Evolutionary conservation across 2,113 vertebrate genomes (phyloP).

Genomic region (Mesitornis unicolor): DNA sequence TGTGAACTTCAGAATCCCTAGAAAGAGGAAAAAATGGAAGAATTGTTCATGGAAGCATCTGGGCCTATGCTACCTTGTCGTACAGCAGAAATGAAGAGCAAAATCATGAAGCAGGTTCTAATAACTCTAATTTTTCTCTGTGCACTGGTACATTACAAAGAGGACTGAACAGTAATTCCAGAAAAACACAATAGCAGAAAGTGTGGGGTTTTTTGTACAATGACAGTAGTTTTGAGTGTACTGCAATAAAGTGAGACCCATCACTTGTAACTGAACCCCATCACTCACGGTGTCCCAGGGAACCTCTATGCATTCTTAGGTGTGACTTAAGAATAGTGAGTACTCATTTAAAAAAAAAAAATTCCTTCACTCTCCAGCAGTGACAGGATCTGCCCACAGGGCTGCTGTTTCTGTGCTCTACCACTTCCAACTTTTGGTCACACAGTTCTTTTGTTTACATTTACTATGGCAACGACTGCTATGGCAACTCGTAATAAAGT

Average conservation of each 20-base stretch:
- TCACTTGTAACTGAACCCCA: not conserved
- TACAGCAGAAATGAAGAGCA: not conserved
- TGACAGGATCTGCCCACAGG: not conserved
- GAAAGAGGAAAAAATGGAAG: not conserved
- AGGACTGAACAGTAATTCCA: not conserved
- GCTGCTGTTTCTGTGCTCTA: not conserved
- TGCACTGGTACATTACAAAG: not conserved
- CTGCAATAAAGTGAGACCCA: not conserved
- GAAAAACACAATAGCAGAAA: not conserved
- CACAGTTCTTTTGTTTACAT: constrained; percentile 56
- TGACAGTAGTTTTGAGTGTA: not conserved
- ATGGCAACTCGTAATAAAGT: constrained; percentile 32
- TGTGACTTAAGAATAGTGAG: not conserved
- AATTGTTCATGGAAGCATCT: not conserved
- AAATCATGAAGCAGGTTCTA: not conserved
- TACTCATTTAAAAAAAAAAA: not conserved
- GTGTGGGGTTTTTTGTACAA: not conserved
- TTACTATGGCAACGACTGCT: constrained; percentile 46
- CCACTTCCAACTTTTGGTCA: not conserved
- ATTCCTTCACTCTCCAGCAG: not conserved
- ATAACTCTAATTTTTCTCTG: not conserved
- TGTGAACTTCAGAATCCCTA: not conserved
- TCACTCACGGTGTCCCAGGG: not conserved
- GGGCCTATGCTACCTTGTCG: not conserved
- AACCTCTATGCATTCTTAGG: not conserved